phyloP scores from a whole-genome alignment of 2,797 vertebrate genomes.

The Lithobates pipiens region DNA sequence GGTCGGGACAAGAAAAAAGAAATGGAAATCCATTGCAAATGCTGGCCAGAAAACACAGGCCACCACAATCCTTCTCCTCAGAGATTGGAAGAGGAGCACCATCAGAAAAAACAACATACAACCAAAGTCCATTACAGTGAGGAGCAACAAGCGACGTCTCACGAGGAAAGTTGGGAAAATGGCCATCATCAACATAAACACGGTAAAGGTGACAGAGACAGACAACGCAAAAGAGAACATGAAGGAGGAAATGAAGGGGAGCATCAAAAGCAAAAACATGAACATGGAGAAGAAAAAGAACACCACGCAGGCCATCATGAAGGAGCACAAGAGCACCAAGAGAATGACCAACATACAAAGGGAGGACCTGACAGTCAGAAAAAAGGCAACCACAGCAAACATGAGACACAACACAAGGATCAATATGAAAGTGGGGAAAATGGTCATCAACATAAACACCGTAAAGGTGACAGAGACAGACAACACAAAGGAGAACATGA shows the following conservation, averaged over 20 bases:
- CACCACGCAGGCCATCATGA: neutral
- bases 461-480: neutral
- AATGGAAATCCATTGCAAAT: constrained; percentile 9
- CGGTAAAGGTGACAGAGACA: neutral
- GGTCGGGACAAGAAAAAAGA: neutral
- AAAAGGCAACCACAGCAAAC: neutral
- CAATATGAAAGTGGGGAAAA: neutral
- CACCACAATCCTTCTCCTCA: neutral
- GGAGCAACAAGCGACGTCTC: neutral
- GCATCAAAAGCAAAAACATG: neutral
- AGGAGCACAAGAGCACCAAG: neutral
- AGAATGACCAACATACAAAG: neutral
- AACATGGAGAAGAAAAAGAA: neutral
- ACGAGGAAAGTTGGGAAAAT: neutral
- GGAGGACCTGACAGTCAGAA: neutral
- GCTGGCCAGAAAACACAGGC: neutral
- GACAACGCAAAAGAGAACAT: neutral
- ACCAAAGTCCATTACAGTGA: neutral
- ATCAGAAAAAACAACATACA: neutral
- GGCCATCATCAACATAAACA: neutral
- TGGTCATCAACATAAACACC: neutral
- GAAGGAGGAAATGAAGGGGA: neutral
- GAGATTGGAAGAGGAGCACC: neutral
- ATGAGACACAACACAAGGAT: neutral
- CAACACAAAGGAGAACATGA: neutral